Evolutionary conservation across 2,797 vertebrate genomes (phyloP).

Genomic region (Tadarida brasiliensis): DNA sequence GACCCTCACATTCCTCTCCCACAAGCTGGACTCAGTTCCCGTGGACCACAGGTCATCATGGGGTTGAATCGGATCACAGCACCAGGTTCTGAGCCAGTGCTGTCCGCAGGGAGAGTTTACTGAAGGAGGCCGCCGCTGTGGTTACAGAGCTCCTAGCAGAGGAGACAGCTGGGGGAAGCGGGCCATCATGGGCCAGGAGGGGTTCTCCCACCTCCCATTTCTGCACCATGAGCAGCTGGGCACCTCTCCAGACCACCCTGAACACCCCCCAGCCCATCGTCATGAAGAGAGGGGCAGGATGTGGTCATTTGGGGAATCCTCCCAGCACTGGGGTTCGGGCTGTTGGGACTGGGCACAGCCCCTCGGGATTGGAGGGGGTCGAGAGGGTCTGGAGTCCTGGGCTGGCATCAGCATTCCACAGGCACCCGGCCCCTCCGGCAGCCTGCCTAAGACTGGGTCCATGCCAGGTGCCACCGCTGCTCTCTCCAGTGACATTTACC

Average conservation of each 20-base stretch:
- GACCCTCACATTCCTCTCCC: background rate
- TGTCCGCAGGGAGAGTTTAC: background rate
- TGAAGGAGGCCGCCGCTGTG: background rate
- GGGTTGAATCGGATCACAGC: background rate
- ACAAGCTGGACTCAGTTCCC: background rate
- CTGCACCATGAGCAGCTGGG: background rate
- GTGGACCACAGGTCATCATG: background rate
- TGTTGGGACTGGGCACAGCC: background rate
- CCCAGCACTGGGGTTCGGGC: background rate
- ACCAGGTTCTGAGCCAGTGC: background rate
- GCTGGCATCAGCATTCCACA: background rate
- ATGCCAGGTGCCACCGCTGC: slow-evolving; percentile 44
- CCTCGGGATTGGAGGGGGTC: background rate
- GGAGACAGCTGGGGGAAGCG: slow-evolving; percentile 11
- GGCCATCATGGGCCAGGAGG: background rate
- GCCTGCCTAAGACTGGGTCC: background rate
- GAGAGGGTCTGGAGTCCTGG: background rate
- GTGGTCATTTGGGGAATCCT: background rate
- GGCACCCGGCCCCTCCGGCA: background rate
- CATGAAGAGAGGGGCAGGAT: background rate
- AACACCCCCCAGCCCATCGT: background rate
- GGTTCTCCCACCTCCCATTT: background rate
- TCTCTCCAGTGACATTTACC: slow-evolving; percentile 76
- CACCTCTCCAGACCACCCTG: background rate
- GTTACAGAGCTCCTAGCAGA: background rate